Evolutionary conservation across 2,797 vertebrate genomes (phyloP).

Genomic region (Lerista edwardsae): DNA sequence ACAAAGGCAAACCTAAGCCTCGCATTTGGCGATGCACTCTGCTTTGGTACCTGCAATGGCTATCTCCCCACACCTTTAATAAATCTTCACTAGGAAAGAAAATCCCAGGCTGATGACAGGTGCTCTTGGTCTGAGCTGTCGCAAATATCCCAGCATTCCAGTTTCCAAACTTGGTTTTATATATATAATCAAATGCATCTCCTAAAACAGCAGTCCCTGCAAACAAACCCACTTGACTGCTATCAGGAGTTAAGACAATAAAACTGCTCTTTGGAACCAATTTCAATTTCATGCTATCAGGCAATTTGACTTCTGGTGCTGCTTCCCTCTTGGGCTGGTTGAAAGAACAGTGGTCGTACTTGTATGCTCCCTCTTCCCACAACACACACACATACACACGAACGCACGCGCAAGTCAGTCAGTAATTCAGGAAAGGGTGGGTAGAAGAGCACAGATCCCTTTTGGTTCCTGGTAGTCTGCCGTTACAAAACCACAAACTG

Average conservation of each 20-base stretch:
- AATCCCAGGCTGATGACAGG: conserved; percentile 30
- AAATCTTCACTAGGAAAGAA: background rate
- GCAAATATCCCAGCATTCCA: conserved; percentile 51
- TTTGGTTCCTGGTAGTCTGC: conserved; percentile 33
- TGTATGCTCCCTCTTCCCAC: conserved; percentile 21
- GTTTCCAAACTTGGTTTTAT: conserved; percentile 44
- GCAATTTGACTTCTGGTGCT: conserved; percentile 32
- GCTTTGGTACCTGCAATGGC: background rate
- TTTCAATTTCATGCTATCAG: conserved; percentile 47
- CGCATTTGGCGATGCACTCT: background rate
- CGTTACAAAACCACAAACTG: conserved; percentile 37
- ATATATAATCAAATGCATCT: conserved; percentile 60
- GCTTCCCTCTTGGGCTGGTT: conserved; percentile 32
- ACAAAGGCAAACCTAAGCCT: background rate
- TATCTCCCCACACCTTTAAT: conserved; percentile 30
- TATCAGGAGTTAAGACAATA: conserved; percentile 44
- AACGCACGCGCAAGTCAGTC: background rate
- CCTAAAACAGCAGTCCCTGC: conserved; percentile 35
- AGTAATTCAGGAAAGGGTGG: background rate
- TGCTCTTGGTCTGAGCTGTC: conserved; percentile 19
- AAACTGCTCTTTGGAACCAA: conserved; percentile 48
- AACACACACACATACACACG: conserved; percentile 3
- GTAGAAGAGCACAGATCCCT: background rate
- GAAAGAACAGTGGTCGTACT: conserved; percentile 20
- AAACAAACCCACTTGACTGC: conserved; percentile 33